These are phyloP conservation scores for Toxotes jaculatrix DNA, from an alignment of 2,113 vertebrate species.

Conservation along the genomic window DNA sequence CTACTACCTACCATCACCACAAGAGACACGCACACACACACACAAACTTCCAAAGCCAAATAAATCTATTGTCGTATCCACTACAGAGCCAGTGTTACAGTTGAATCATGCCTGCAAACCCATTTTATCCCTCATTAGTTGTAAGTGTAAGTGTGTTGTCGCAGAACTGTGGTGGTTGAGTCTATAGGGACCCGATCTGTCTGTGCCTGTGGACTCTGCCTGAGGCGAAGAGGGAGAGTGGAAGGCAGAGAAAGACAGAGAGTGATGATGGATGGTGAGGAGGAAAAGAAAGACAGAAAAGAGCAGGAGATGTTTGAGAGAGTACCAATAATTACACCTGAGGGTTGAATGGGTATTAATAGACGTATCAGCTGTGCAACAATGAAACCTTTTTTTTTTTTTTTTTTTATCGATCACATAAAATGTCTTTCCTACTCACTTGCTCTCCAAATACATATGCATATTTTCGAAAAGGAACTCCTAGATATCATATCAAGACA, in stretches of 20 bases:
- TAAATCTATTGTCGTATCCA: conserved; percentile 7
- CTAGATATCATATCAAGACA: not conserved
- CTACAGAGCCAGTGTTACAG: conserved; percentile 21
- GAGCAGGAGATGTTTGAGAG: not conserved
- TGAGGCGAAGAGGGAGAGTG: not conserved
- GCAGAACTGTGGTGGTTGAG: conserved; percentile 1
- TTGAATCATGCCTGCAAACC: conserved; percentile 13
- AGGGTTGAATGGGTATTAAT: conserved; percentile 19
- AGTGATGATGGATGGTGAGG: not conserved
- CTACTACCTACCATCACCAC: not conserved
- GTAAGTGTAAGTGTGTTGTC: conserved; percentile 37
- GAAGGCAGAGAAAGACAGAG: not conserved
- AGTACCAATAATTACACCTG: conserved; percentile 22
- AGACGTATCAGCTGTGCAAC: not conserved
- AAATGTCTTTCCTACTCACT: not conserved
- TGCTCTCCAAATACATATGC: not conserved
- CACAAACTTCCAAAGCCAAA: conserved; percentile 25
- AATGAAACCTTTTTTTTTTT: not conserved
- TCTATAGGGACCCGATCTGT: conserved; percentile 39
- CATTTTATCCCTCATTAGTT: conserved; percentile 53
- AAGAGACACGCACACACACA: not conserved
- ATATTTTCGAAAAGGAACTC: not conserved
- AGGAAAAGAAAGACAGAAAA: conserved; percentile 15
- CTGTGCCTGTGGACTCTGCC: not conserved
- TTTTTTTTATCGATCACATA: not conserved